Evolutionary conservation across 1,140 invertebrate genomes (phyloP), one percentile per base, ranked within the genome.

Genomic region (Hestina assimilis): DNA sequence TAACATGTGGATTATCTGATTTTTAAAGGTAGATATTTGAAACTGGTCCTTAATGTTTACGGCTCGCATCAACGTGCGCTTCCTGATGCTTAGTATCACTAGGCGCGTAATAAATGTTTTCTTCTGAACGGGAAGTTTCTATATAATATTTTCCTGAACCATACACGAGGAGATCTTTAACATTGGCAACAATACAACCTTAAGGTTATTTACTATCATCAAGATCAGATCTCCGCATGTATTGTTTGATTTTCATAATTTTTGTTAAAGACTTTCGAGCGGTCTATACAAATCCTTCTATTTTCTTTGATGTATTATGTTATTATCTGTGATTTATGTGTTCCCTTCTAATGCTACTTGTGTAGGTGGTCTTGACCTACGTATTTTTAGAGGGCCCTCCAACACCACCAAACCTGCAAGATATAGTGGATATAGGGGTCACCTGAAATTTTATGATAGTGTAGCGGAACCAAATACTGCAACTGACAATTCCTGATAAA

Each of bases 91-190:
- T 86, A 83, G 83, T 88, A 88, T 73, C 75, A 69, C 73, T 85
- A 85, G 85, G 83, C 84, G 83, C 79, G 82, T 88, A 88, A 88
- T 88, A 83, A 85, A 88, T 88, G 85, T 88, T 81, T 84, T 85
- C 79, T 85, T 88, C 77, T 81, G 50, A 70, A 75, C 69, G 67
- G 71, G 75, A 72, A 70, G 72, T 72, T 79, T 83, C 70, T 65
- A 74, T 65, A 74, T 68, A 74, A 51, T 77, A 63, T 9, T 77
- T 58, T 66, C 54, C 66, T 51, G 66, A 70, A 74, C 71, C 75
- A 75, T 76, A 66, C 58, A 72, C 72, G 71, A 60, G 59, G 66
- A 79, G 61, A 67, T 47, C 12, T 24, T 52, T 9, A 20, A 19
- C 1, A 51, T 14, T n/a, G 1, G 6, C 7, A 17, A 19, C 5